phyloP scores from a whole-genome alignment of 1,140 invertebrate species.

The Caerostris extrusa region DNA sequence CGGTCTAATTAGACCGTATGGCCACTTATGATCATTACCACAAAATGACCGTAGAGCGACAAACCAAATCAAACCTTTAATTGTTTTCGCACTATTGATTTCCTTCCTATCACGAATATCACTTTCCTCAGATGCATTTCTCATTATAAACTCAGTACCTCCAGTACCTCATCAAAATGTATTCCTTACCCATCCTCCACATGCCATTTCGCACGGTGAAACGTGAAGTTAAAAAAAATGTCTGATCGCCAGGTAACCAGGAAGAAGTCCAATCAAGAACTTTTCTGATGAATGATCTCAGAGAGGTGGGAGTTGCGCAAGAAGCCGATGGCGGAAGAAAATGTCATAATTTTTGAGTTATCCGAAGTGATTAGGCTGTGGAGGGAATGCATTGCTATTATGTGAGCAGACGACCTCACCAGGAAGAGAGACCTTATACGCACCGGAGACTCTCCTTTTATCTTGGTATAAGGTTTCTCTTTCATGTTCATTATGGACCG shows the following conservation, averaged over 20 bases:
- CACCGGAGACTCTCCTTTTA: background rate
- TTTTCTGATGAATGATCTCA: background rate
- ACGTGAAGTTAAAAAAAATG: background rate
- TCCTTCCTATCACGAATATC: no score
- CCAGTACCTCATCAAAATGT: no score
- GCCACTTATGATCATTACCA: no score
- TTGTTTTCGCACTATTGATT: no score
- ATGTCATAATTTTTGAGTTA: slow-evolving; percentile 35
- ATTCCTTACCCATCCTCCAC: background rate
- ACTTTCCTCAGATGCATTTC: no score
- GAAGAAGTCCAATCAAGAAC: background rate
- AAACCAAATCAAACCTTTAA: no score
- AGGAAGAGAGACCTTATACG: background rate
- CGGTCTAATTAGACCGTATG: no score
- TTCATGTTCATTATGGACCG: slow-evolving; percentile 6
- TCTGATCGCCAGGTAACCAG: background rate
- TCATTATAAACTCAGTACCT: no score
- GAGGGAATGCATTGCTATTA: background rate
- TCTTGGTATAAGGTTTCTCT: slow-evolving; percentile 18
- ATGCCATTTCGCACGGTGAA: background rate
- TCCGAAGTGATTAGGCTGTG: slow-evolving; percentile 22
- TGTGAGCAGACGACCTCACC: background rate
- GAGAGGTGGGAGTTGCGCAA: background rate
- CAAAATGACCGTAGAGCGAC: no score
- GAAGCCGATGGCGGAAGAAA: slow-evolving; percentile 14